phyloP scores from a whole-genome alignment of 2,797 vertebrate species.

The Crypturellus tataupa region DNA sequence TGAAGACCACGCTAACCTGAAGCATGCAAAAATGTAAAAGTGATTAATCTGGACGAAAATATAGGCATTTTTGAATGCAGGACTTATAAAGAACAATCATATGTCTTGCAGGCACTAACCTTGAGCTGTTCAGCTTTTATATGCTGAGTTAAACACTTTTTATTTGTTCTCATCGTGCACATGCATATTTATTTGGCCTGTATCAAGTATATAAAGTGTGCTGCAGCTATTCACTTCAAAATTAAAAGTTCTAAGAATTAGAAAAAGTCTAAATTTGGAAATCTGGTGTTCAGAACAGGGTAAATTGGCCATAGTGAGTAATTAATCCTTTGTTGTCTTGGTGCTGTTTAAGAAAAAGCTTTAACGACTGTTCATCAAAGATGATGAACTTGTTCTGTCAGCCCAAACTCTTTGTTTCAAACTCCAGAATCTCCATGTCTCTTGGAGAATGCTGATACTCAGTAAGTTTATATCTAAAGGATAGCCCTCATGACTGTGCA shows the following conservation, averaged over 20 bases:
- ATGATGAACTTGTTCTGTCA: rapidly evolving
- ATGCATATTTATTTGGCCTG: background rate
- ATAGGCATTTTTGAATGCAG: background rate
- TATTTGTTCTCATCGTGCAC: background rate
- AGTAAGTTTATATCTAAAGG: background rate
- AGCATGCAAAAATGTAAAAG: rapidly evolving
- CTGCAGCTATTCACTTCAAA: background rate
- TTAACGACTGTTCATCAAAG: background rate
- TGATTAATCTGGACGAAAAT: background rate
- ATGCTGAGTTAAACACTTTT: background rate
- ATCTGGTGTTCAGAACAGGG: background rate
- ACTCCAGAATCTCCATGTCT: background rate
- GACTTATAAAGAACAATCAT: background rate
- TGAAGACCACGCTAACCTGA: background rate
- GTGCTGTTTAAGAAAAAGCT: background rate
- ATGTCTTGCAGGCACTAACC: background rate
- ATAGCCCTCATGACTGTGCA: background rate
- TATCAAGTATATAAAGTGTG: background rate
- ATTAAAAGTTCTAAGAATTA: background rate
- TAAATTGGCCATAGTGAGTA: background rate
- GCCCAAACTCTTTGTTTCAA: background rate
- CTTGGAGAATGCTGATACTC: background rate
- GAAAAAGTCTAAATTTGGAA: background rate
- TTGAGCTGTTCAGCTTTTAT: background rate
- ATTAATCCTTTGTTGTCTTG: background rate